Evolutionary conservation across 2,797 vertebrate genomes (phyloP), one percentile per base, ranked within the genome.

Genomic region (Furcifer pardalis): DNA sequence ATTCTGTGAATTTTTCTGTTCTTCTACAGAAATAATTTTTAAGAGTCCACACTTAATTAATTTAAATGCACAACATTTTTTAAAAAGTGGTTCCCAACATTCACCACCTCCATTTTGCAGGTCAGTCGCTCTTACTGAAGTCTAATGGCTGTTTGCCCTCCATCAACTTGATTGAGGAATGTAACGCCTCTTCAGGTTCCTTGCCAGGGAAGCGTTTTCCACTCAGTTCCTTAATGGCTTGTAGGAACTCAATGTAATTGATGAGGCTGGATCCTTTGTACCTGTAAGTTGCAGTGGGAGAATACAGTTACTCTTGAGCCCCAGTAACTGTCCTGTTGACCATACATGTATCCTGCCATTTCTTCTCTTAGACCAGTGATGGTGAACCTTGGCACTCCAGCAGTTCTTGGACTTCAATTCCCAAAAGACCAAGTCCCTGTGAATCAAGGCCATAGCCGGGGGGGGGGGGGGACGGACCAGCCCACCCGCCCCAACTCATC

Each of bases 181-280:
- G 93, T 60, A 97, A 85, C 0, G 96, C 96, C 85, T 98, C 97
- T 35, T 97, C 96, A 2, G 95, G 93, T 6, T 89, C 92, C 89
- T 96, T 97, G 23, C 93, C 96, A 87, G 97, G 97, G 88, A 97
- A 98, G 17, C 94, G 95, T 69, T 98, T 98, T 3, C 90, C 76
- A 32, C 97, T 96, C 88, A 98, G 52, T 84, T 98, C 97, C n/a
- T 90, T 91, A 94, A 98, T 84, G 1, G 97, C 97, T 91, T 97
- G 94, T 87, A 91, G 95, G 91, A 98, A 99, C 93, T 98, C 97
- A 69, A 95, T 92, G 79, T 97, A 98, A 1, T 94, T 97, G 91
- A 98, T 97, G n/a, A 97, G 97, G 52, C 96, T 95, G 79, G 94
- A 96, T 2, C 96, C 94, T 90, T 97, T 99, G 82, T 91, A 91